phyloP scores from a whole-genome alignment of 2,113 vertebrate species.

The Perca schrenkii region DNA sequence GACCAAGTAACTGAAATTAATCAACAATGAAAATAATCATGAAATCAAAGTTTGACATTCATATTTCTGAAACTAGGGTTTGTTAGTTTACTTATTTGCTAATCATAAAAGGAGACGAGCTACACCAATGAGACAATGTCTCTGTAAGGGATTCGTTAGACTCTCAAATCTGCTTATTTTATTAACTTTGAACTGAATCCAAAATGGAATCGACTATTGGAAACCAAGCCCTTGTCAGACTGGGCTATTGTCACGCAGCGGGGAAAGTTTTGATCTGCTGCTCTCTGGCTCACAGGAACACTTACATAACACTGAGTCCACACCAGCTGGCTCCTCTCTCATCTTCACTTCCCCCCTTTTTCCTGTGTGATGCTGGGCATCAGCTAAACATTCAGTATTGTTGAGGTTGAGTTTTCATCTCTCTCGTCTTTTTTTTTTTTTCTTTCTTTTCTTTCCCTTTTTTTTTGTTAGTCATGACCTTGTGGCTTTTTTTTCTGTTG shows the following conservation, averaged over 20 bases:
- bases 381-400: conserved; percentile 47
- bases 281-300: conserved; percentile 61
- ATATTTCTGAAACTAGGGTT: neutral
- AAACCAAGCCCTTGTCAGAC: conserved; percentile 29
- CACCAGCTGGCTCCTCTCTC: conserved; percentile 72
- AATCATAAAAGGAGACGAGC: neutral
- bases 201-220: conserved; percentile 1
- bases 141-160: neutral
- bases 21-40: neutral
- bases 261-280: conserved; percentile 54
- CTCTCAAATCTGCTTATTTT: conserved; percentile 15
- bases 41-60: neutral
- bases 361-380: conserved; percentile 46
- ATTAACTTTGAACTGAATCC: conserved; percentile 10
- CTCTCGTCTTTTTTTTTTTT: neutral
- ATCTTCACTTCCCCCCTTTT: conserved; percentile 42
- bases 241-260: conserved; percentile 38
- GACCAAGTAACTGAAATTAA: neutral
- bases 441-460: no score
- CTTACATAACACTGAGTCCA: conserved; percentile 68
- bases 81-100: neutral
- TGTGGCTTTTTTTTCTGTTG: neutral
- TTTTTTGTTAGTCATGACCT: neutral
- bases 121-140: neutral
- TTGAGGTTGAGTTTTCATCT: conserved; percentile 17